phyloP scores from a whole-genome alignment of 1,140 invertebrate species.

The Dendroctonus ponderosae region DNA sequence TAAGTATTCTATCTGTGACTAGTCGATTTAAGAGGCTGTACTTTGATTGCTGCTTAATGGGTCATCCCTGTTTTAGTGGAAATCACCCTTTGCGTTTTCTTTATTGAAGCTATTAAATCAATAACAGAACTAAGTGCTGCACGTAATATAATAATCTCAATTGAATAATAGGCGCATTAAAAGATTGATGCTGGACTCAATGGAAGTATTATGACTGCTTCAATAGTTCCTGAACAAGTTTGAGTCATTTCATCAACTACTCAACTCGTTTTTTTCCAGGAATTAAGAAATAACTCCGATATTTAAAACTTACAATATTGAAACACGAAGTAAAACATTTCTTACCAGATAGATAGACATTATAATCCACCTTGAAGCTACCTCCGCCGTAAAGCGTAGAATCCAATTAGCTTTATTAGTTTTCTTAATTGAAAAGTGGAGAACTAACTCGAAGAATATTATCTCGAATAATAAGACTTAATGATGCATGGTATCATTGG shows the following conservation, averaged over 20 bases:
- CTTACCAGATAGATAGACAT: background rate
- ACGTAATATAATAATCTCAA: background rate
- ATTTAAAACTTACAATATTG: conserved; percentile 1
- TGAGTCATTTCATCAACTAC: background rate
- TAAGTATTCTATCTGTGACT: too few species aligned
- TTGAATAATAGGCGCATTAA: conserved; percentile 9
- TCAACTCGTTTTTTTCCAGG: background rate
- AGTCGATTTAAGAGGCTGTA: too few species aligned
- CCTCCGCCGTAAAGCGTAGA: conserved; percentile 18
- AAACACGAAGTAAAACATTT: conserved; percentile 14
- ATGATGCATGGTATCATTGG: conserved; percentile 26
- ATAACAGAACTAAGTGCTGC: too few species aligned
- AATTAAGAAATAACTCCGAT: background rate
- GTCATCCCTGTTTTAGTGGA: too few species aligned
- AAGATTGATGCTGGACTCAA: too few species aligned
- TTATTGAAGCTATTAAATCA: too few species aligned
- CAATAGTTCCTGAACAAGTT: conserved; percentile 1
- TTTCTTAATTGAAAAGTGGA: conserved; percentile 32
- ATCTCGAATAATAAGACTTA: conserved; percentile 15
- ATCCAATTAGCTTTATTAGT: conserved; percentile 30
- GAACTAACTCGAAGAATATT: conserved; percentile 24
- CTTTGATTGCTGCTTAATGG: too few species aligned
- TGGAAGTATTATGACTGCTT: conserved; percentile 7
- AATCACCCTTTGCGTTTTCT: too few species aligned
- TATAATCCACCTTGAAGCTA: conserved; percentile 8